Evolutionary conservation across 1,140 invertebrate genomes (phyloP).

Genomic region (Copidosoma floridanum): DNA sequence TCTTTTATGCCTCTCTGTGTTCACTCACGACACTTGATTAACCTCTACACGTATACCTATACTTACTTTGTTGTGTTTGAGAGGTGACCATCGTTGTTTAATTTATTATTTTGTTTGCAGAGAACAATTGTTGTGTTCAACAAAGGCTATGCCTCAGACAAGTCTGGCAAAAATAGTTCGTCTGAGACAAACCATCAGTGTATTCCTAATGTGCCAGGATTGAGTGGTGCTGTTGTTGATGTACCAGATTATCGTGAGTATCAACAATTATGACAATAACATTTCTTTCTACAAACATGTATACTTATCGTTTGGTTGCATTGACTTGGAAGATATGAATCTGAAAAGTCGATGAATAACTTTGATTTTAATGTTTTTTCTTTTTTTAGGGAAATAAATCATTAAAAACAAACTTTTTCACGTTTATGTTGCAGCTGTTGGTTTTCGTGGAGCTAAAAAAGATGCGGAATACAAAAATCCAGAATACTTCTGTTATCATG

Average conservation of each 20-base stretch:
- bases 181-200: not conserved
- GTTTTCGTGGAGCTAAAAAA: slow-evolving; percentile 74
- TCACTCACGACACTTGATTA: too few species aligned
- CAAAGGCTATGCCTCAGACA: not conserved
- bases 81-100: too few species aligned
- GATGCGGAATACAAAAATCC: slow-evolving; percentile 77
- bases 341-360: too few species aligned
- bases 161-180: not conserved
- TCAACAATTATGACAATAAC: not conserved
- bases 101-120: slow-evolving; percentile 6
- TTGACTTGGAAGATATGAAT: too few species aligned
- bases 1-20: too few species aligned
- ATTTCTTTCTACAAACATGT: too few species aligned
- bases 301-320: too few species aligned
- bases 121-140: not conserved
- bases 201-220: slow-evolving; percentile 60
- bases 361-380: too few species aligned
- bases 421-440: slow-evolving; percentile 52
- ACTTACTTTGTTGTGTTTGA: too few species aligned
- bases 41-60: too few species aligned
- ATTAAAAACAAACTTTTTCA: too few species aligned
- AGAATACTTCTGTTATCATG: slow-evolving; percentile 82
- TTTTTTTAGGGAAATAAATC: too few species aligned
- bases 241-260: slow-evolving; percentile 55
- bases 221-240: slow-evolving; percentile 63